Base-by-base conservation (phyloP, 1,140 invertebrate genomes). In the Orius insidiosus region DNA sequence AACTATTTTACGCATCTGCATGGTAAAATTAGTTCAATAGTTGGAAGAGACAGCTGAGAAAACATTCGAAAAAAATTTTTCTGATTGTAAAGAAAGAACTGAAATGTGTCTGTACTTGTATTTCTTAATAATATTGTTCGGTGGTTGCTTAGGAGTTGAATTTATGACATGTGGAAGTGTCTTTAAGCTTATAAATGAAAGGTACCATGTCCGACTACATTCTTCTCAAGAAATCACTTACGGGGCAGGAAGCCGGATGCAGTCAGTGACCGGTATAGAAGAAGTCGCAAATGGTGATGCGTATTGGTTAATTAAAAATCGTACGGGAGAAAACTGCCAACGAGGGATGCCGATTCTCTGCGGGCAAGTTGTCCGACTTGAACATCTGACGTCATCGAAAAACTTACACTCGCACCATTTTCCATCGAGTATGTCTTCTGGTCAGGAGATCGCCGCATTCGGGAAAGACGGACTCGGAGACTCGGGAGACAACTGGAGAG, bases 361-460 rank as follows among this genome's bases (percentile, higher is more conserved):
- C 30, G 37, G 46, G 6, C 35, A 40, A 8, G 30, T 33, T n/a
- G 30, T 47, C 24, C 46, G 46, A 1, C 13, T 47, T 8, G 37
- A 41, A 24, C 35, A 47, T 13, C n/a, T 47, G 1, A n/a, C n/a
- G n/a, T 13, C 46, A 3, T 7, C 3, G 5, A 47, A 9, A 18
- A 47, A 47, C 14, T 37, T 47, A 9, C 46, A 47, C 14, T 47
- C 46, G 11, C 46, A 47, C 24, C 2, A 30, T 2, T 31, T 38
- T 18, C 30, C n/a, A 14, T 40, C 36, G 16, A 36, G 36, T 10
- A 10, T 47, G 1, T 40, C 36, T 2, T 14, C 24, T 1, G 13
- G 8, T 7, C 46, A 32, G 13, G 46, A 47, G 30, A 31, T 47
- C 2, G n/a, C 36, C 2, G 38, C 36, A 1, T 47, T 40, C 14